Percentiles rank a stretch among this genome's conserved stretches.
These are phyloP conservation scores for Lophius americanus DNA, from an alignment of 2,797 vertebrate genomes.

Conservation along the genomic window DNA sequence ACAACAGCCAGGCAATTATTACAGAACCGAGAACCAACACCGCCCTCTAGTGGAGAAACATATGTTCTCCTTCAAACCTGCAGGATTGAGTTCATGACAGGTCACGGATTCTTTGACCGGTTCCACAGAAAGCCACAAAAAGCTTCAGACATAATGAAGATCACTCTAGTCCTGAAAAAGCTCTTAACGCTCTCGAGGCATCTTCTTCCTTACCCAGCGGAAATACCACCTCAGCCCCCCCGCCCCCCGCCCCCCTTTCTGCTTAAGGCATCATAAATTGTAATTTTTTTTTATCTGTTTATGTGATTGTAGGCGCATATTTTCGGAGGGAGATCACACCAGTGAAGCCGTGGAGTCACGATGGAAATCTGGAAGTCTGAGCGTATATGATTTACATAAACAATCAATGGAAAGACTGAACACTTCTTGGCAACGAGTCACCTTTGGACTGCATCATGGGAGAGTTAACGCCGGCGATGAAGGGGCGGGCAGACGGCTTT, in stretches of 20 bases:
- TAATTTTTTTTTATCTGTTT: constrained; percentile 49
- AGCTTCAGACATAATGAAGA: constrained; percentile 59
- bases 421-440: constrained; percentile 69
- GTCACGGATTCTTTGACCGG: constrained; percentile 45
- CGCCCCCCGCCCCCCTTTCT: constrained; percentile 52
- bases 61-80: background rate
- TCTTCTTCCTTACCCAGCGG: constrained; percentile 51
- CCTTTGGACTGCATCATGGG: constrained; percentile 54
- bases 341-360: constrained; percentile 70
- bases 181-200: constrained; percentile 51
- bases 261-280: constrained; percentile 56
- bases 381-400: constrained; percentile 78
- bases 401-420: constrained; percentile 75
- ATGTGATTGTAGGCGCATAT: constrained; percentile 63
- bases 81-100: constrained; percentile 38
- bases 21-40: constrained; percentile 31
- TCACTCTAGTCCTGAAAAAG: constrained; percentile 36
- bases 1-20: constrained; percentile 2
- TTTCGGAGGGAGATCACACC: constrained; percentile 62
- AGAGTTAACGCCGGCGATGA: constrained; percentile 44
- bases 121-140: constrained; percentile 44
- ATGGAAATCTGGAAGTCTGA: constrained; percentile 71
- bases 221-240: constrained; percentile 65
- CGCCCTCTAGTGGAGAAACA: constrained; percentile 58
- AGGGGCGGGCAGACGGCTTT: constrained; percentile 41